Evolutionary conservation across 2,113 vertebrate species (phyloP), one percentile per base, ranked within the genome.

Genomic region (Pachypanchax playfairii): DNA sequence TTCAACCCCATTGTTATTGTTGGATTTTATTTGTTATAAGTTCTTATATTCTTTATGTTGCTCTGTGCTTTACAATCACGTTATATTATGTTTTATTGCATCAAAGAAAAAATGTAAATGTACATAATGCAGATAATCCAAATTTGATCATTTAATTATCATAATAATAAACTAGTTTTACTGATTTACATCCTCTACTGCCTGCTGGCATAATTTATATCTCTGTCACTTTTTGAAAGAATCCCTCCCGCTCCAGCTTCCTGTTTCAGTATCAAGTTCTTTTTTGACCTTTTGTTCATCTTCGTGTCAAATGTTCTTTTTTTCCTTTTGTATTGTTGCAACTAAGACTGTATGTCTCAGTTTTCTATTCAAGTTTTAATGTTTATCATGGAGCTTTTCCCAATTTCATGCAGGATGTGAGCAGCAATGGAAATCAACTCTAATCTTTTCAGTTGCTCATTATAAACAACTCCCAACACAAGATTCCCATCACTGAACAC

Each of bases 1-100:
- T 87, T 89, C 88, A 60, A 55, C 15, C 46, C 14, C 28, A 52
- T 52, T 71, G 50, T 65, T 76, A 62, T 73, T 67, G 24, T 20
- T 4, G 2, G 54, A 73, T 54, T 70, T 66, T 7, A 8, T 11
- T 33, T 33, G 2, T 33, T 33, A 39, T n/a, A n/a, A n/a, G n/a
- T n/a, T n/a, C n/a, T n/a, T n/a, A n/a, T 39, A 42, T 51, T 73
- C 33, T 21, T 6, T 26, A 0, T 29, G 11, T 11, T 48, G 26
- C 11, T 69, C 13, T 59, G 10, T 7, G n/a, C 24, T 53, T 5
- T 3, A 22, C 18, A 24, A 28, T 24, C 36, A 18, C 21, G 10
- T 4, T 4, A 46, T 20, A 6, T 44, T 4, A 1, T 57, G 17
- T 15, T 15, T 38, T 65, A n/a, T 49, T 50, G 12, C 5, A 50